These are phyloP conservation scores for Petromus typicus DNA, from an alignment of 2,113 vertebrate species.

Conservation along the genomic window DNA sequence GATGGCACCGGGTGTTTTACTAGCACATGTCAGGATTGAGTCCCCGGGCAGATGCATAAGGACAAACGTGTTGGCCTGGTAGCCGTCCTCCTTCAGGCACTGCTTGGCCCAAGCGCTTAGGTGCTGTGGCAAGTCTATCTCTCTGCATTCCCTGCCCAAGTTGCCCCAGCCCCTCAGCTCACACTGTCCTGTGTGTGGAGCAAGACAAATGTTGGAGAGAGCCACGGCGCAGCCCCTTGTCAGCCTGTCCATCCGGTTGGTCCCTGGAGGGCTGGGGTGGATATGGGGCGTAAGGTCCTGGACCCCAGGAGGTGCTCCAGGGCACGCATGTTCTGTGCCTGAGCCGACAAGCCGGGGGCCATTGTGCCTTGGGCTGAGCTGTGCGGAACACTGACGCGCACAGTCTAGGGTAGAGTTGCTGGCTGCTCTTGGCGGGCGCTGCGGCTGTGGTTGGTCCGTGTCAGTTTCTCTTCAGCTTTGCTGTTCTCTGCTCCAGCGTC, in stretches of 20 bases:
- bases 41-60: fast-evolving
- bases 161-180: not conserved
- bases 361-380: not conserved
- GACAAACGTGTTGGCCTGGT: fast-evolving
- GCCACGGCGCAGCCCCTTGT: not conserved
- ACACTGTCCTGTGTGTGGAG: not conserved
- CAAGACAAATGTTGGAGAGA: not conserved
- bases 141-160: not conserved
- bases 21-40: not conserved
- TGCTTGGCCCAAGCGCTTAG: not conserved
- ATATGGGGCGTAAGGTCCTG: fast-evolving
- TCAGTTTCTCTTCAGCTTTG: fast-evolving
- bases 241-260: not conserved
- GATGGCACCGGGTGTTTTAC: fast-evolving
- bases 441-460: fast-evolving
- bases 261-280: not conserved
- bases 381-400: fast-evolving
- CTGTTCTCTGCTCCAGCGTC: not conserved
- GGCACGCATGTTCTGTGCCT: fast-evolving
- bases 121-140: fast-evolving
- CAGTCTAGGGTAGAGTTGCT: no score
- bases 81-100: not conserved
- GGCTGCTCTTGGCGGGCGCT: not conserved
- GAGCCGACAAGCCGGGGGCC: not conserved
- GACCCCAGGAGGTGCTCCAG: fast-evolving